Percentiles rank a stretch among this genome's conserved stretches.
These are phyloP conservation scores for Hemistola chrysoprasaria DNA, from an alignment of 2,888 invertebrate species.

Conservation along the genomic window DNA sequence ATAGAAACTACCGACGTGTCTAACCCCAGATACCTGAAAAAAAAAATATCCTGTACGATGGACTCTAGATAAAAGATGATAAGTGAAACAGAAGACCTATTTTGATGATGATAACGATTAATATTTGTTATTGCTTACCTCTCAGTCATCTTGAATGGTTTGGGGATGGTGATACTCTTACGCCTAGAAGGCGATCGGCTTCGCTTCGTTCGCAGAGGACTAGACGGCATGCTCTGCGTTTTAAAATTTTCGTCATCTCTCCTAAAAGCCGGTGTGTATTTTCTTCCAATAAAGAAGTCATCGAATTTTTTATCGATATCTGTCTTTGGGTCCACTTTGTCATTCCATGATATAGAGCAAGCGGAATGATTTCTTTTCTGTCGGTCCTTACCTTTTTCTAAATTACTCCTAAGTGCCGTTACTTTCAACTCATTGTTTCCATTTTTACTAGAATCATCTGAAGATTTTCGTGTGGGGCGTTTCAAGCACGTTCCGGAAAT, in stretches of 20 bases:
- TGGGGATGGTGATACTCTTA: conserved; percentile 82
- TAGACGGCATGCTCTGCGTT: conserved; percentile 82
- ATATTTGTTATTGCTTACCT: conserved; percentile 65
- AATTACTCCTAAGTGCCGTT: conserved; percentile 40
- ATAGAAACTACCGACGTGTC: too few species aligned
- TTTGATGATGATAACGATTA: too few species aligned
- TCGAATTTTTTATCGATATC: conserved; percentile 67
- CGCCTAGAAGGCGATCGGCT: conserved; percentile 46
- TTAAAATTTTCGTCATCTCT: conserved; percentile 56
- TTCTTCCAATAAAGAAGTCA: conserved; percentile 58
- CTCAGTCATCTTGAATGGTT: conserved; percentile 87
- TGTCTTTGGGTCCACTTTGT: conserved; percentile 56
- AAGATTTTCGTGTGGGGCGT: conserved; percentile 36
- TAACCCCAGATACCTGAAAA: too few species aligned
- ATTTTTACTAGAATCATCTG: conserved; percentile 31
- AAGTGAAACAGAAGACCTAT: too few species aligned
- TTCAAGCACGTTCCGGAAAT: conserved; percentile 42
- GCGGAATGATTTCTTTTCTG: conserved; percentile 70
- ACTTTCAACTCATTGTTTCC: conserved; percentile 39
- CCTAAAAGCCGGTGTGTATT: conserved; percentile 34
- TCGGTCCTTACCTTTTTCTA: conserved; percentile 51
- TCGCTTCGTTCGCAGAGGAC: conserved; percentile 72
- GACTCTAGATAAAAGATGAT: too few species aligned
- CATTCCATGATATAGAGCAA: conserved; percentile 76
- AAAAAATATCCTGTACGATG: too few species aligned